Evolutionary conservation across 2,113 vertebrate genomes (phyloP).

Genomic region (Butastur rufipennis): DNA sequence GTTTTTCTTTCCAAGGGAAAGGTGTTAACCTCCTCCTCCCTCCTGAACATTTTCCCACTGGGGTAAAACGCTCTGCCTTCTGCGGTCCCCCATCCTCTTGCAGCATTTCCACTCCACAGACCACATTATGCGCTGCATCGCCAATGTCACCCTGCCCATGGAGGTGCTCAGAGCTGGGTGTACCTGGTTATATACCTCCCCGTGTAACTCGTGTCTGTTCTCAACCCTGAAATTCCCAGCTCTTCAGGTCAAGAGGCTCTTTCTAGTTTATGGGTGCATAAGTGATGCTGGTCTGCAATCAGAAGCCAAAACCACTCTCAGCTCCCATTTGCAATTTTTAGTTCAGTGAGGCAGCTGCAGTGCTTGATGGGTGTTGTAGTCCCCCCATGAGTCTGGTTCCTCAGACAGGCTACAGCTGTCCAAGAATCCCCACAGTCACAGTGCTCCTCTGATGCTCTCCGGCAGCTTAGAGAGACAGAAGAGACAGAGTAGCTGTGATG

Average conservation of each 20-base stretch:
- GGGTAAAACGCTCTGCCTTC: neutral
- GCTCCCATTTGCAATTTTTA: neutral
- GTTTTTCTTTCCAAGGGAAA: neutral
- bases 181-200: neutral
- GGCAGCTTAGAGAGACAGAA: neutral
- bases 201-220: neutral
- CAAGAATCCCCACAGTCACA: neutral
- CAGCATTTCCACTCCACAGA: neutral
- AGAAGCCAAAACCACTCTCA: neutral
- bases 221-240: neutral
- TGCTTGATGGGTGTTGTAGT: accelerated
- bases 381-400: neutral
- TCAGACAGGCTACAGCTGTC: neutral
- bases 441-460: neutral
- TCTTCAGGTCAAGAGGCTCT: neutral
- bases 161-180: neutral
- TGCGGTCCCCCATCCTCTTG: neutral
- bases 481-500: neutral
- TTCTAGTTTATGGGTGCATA: neutral
- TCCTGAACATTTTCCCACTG: neutral
- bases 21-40: neutral
- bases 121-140: accelerated
- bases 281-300: neutral
- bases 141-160: accelerated
- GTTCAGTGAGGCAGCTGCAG: neutral